Conservation (phyloP, 2,888 invertebrate genomes). For the Leptinotarsa tumamoca region DNA sequence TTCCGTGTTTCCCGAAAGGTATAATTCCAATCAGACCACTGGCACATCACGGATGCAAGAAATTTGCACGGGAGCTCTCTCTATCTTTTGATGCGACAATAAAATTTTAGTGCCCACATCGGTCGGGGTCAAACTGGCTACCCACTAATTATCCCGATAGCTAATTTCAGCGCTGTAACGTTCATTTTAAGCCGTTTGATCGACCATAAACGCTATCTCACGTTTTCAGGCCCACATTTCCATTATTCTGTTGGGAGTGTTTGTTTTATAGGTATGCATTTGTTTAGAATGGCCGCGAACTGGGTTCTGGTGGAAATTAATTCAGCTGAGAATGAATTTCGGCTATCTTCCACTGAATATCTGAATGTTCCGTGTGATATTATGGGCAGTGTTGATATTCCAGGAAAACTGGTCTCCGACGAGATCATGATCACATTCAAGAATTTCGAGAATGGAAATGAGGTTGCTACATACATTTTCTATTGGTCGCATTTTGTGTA, state of each 20-base stretch:
- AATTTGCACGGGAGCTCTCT: slow-evolving; percentile 18
- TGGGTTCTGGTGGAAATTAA: slow-evolving; percentile 13
- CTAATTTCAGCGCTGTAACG: slow-evolving; percentile 38
- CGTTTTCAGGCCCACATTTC: slow-evolving; percentile 38
- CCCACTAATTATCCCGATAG: slow-evolving; percentile 34
- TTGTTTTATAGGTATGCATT: slow-evolving; percentile 20
- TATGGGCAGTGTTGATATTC: neutral
- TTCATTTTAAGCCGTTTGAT: slow-evolving; percentile 34
- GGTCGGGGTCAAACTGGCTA: slow-evolving; percentile 11
- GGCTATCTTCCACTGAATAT: slow-evolving; percentile 16
- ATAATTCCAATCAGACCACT: neutral
- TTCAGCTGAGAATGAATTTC: slow-evolving; percentile 3
- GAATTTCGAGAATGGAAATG: neutral
- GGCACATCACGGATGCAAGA: neutral
- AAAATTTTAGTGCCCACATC: slow-evolving; percentile 19
- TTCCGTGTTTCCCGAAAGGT: too few relatives aligned
- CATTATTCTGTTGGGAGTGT: slow-evolving; percentile 31
- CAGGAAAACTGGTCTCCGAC: neutral
- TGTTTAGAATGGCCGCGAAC: neutral
- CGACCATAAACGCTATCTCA: slow-evolving; percentile 41
- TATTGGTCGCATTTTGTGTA: neutral
- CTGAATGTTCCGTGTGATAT: neutral
- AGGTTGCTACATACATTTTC: neutral
- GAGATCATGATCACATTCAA: neutral
- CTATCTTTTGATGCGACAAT: slow-evolving; percentile 18